These are phyloP conservation scores for Carcinoscorpius rotundicauda DNA, from an alignment of 1,140 invertebrate species.

Conservation along the genomic window DNA sequence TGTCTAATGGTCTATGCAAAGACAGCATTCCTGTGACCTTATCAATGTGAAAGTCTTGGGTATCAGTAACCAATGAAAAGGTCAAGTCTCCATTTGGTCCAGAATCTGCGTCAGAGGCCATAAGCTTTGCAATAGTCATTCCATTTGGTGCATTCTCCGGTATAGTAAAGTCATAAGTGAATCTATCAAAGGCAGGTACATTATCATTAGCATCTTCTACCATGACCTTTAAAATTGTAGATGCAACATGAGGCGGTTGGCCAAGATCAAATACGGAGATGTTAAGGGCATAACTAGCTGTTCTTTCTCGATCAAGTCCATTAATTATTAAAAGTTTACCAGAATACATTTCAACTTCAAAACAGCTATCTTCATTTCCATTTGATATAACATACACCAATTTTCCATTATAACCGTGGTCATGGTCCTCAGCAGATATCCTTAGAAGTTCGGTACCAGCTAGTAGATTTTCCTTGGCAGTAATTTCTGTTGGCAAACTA, in stretches of 20 bases:
- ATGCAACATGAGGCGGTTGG: slow-evolving; percentile 61
- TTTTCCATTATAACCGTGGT: slow-evolving; percentile 81
- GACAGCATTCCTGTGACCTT: slow-evolving; percentile 56
- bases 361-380: slow-evolving; percentile 66
- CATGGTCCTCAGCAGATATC: slow-evolving; percentile 53
- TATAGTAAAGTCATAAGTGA: slow-evolving; percentile 45
- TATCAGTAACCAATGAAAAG: slow-evolving; percentile 63
- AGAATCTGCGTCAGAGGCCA: slow-evolving; percentile 59
- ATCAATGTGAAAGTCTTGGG: slow-evolving; percentile 72
- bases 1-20: slow-evolving; percentile 61
- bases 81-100: slow-evolving; percentile 66
- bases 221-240: slow-evolving; percentile 51
- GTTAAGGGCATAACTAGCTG: slow-evolving; percentile 68
- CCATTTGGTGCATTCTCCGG: slow-evolving; percentile 45
- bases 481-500: slow-evolving; percentile 41
- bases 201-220: slow-evolving; percentile 37
- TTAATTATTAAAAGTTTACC: slow-evolving; percentile 74
- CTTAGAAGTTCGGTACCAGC: slow-evolving; percentile 46
- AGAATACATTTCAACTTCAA: slow-evolving; percentile 76
- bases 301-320: slow-evolving; percentile 73
- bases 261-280: slow-evolving; percentile 78
- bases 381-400: slow-evolving; percentile 70
- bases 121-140: slow-evolving; percentile 46
- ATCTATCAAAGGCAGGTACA: slow-evolving; percentile 34
- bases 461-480: slow-evolving; percentile 71